phyloP scores from a whole-genome alignment of 1,140 invertebrate species.

The Pseudomyrmex cubaensis region DNA sequence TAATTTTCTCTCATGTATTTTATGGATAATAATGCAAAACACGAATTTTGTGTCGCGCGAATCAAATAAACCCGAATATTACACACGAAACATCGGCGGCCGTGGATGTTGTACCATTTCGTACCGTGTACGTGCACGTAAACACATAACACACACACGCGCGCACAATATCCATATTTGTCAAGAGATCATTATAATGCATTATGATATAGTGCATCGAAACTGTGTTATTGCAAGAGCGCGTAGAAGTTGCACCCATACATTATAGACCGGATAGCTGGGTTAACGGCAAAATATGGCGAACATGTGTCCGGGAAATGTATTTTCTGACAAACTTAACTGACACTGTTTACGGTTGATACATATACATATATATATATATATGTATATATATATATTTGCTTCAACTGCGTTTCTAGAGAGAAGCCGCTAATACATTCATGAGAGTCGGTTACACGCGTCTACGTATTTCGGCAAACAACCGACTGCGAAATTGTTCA shows the following conservation, averaged over 20 bases:
- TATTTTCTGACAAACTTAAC: constrained; percentile 62
- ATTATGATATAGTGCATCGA: constrained; percentile 55
- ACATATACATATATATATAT: neutral
- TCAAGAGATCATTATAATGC: constrained; percentile 58
- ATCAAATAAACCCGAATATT: constrained; percentile 15
- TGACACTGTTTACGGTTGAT: constrained; percentile 52
- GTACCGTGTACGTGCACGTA: neutral
- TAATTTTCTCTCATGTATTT: constrained; percentile 6
- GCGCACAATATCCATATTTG: constrained; percentile 22
- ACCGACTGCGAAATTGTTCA: neutral
- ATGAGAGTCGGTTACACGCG: constrained; percentile 7
- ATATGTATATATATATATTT: neutral
- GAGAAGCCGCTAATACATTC: constrained; percentile 39
- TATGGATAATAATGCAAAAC: neutral
- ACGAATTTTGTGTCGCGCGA: neutral
- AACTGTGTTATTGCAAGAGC: constrained; percentile 51
- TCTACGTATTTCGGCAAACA: constrained; percentile 1
- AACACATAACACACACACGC: neutral
- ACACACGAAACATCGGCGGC: neutral
- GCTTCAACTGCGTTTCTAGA: constrained; percentile 26
- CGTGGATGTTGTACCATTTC: neutral
- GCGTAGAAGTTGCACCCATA: constrained; percentile 46
- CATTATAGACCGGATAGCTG: constrained; percentile 47
- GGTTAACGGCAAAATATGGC: constrained; percentile 52
- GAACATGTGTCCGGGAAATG: constrained; percentile 37